Conservation (phyloP, 2,888 invertebrate species). For the Lottia gigantea region DNA sequence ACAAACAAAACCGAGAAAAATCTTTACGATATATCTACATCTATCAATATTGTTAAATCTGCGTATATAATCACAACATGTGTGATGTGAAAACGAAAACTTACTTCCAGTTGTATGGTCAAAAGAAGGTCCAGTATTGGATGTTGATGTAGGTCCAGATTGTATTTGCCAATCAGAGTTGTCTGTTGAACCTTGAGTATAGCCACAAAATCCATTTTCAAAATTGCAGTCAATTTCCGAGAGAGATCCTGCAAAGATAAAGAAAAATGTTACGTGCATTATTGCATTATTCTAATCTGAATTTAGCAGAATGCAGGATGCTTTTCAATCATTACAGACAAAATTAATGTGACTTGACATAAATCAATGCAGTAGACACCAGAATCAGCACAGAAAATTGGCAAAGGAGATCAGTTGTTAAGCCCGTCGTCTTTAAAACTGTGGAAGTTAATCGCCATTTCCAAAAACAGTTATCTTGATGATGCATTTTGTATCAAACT, state of each 20-base stretch:
- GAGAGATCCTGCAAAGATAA: constrained; percentile 37
- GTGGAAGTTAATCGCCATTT: no score
- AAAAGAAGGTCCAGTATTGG: constrained; percentile 45
- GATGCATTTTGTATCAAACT: no score
- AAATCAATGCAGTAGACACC: no score
- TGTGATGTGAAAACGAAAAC: constrained; percentile 17
- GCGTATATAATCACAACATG: no score
- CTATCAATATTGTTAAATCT: neutral
- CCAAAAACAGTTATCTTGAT: no score
- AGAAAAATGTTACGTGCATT: neutral
- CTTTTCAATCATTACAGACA: no score
- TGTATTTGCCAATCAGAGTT: constrained; percentile 47
- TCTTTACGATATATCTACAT: neutral
- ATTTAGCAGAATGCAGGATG: no score
- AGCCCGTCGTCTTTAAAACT: no score
- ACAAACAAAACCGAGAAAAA: neutral
- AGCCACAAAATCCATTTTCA: constrained; percentile 50
- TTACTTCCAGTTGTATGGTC: constrained; percentile 55
- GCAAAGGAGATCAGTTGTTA: no score
- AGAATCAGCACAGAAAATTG: no score
- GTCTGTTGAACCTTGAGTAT: constrained; percentile 45
- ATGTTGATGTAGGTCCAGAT: constrained; percentile 40
- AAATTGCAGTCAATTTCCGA: constrained; percentile 55
- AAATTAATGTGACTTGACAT: no score
- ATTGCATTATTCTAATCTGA: no score